These are phyloP conservation scores for Sminthurinus aureus DNA, from an alignment of 2,888 invertebrate genomes.

Conservation along the genomic window DNA sequence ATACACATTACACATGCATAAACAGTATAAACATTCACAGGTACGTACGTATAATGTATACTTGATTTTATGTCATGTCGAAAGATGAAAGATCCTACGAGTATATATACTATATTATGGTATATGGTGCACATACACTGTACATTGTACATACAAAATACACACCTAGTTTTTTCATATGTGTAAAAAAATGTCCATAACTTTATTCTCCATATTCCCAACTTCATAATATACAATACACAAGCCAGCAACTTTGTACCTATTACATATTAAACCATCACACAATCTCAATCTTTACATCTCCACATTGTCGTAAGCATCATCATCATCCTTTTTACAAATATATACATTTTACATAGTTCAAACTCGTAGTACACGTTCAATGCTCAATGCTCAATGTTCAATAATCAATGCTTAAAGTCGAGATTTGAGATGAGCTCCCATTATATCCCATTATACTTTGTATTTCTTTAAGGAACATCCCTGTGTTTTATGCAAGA, in stretches of 20 bases:
- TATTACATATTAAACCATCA: not conserved
- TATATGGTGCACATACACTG: not conserved
- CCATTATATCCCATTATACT: no score
- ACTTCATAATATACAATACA: no score
- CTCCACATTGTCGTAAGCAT: not conserved
- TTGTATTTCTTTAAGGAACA: no score
- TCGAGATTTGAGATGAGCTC: no score
- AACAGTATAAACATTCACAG: no score
- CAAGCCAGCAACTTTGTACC: not conserved
- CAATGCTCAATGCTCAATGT: no score
- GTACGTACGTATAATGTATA: not conserved
- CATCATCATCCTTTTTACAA: not conserved
- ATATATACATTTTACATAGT: no score
- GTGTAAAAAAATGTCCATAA: not conserved
- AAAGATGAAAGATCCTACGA: not conserved
- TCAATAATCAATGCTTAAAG: no score
- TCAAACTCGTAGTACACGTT: no score
- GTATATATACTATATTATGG: not conserved
- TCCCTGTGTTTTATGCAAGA: no score
- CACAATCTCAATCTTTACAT: not conserved
- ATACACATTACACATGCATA: no score
- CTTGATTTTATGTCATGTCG: not conserved
- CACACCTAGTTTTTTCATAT: not conserved
- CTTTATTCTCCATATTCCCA: no score
- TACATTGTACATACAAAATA: not conserved